Conservation (phyloP, 2,113 vertebrate species). For the Poecilia latipinna region DNA sequence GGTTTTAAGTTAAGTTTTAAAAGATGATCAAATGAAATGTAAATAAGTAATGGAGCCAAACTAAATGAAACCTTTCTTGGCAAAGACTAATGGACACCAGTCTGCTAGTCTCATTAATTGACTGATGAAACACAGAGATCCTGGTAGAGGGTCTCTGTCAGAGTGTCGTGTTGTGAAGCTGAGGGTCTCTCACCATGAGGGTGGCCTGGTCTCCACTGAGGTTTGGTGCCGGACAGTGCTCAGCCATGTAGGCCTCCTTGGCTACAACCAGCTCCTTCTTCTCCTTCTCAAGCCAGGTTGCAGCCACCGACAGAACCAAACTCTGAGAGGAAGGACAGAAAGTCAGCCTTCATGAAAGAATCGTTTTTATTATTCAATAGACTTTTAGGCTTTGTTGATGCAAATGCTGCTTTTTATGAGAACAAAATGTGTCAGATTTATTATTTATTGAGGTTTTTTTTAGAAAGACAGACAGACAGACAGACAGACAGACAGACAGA, state of each 20-base stretch:
- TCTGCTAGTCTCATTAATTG: background rate
- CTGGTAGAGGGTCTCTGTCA: background rate
- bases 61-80: background rate
- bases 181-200: slow-evolving; percentile 54
- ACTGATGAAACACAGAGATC: background rate
- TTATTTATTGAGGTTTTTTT: background rate
- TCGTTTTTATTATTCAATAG: background rate
- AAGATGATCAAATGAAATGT: background rate
- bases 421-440: background rate
- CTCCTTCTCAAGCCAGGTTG: slow-evolving; percentile 82
- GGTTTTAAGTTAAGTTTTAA: background rate
- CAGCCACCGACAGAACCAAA: slow-evolving; percentile 90
- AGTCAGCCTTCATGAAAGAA: background rate
- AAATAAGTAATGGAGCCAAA: background rate
- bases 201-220: slow-evolving; percentile 50
- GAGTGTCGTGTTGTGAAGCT: background rate
- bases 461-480: no score
- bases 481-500: no score
- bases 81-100: background rate
- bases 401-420: background rate
- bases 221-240: slow-evolving; percentile 79
- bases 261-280: slow-evolving; percentile 69
- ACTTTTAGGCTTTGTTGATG: background rate
- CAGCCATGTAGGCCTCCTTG: slow-evolving; percentile 84
- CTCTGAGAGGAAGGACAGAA: slow-evolving; percentile 78